phyloP scores from a whole-genome alignment of 2,888 invertebrate species.

The Phyllotreta cruciferae region DNA sequence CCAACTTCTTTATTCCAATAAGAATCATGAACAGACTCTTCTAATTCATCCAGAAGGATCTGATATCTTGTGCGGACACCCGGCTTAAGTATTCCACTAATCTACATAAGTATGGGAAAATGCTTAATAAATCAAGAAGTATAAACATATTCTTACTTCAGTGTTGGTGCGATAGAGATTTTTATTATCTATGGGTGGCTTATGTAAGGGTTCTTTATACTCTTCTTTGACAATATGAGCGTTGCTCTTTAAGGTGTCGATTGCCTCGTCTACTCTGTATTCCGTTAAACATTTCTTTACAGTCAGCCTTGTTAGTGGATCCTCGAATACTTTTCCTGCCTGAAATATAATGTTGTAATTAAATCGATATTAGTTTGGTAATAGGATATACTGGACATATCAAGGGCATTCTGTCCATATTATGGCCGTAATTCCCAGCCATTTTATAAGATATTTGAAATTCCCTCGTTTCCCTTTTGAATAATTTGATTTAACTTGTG shows the following conservation, averaged over 20 bases:
- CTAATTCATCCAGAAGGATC: slow-evolving; percentile 60
- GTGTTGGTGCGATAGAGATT: slow-evolving; percentile 13
- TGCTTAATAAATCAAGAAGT: slow-evolving; percentile 12
- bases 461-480: slow-evolving; percentile 1
- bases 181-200: slow-evolving; percentile 14
- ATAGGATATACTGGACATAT: slow-evolving; percentile 1
- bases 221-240: slow-evolving; percentile 9
- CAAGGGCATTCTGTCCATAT: slow-evolving; percentile 6
- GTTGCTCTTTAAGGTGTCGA: slow-evolving; percentile 1
- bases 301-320: slow-evolving; percentile 4
- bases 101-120: slow-evolving; percentile 38
- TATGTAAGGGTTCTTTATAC: slow-evolving; percentile 15
- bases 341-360: background rate
- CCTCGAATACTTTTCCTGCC: slow-evolving; percentile 10
- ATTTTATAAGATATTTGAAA: slow-evolving; percentile 12
- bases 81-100: slow-evolving; percentile 51
- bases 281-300: slow-evolving; percentile 8
- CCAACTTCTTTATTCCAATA: slow-evolving; percentile 62
- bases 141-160: slow-evolving; percentile 8
- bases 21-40: slow-evolving; percentile 61
- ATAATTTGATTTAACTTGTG: background rate
- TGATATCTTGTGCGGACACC: slow-evolving; percentile 59
- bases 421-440: slow-evolving; percentile 16
- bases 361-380: background rate
- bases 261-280: slow-evolving; percentile 2